phyloP scores from a whole-genome alignment of 2,888 invertebrate genomes.

The Trichacis sp. region DNA sequence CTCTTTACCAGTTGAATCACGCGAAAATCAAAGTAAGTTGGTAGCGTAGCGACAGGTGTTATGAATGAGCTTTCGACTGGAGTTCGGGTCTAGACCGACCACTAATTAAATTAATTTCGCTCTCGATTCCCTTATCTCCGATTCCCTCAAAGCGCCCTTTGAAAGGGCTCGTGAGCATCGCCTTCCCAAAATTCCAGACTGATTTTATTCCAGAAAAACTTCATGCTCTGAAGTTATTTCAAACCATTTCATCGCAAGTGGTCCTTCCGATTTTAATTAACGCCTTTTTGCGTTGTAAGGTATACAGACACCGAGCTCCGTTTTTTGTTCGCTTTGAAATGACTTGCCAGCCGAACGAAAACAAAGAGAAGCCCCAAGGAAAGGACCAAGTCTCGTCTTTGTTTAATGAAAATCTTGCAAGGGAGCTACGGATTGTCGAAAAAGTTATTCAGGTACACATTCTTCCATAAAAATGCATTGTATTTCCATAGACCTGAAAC shows the following conservation, averaged over 20 bases:
- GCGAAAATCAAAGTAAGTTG: constrained; percentile 42
- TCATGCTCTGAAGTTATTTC: constrained; percentile 19
- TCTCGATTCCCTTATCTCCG: constrained; percentile 13
- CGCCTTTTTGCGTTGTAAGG: constrained; percentile 36
- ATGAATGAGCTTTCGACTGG: constrained; percentile 62
- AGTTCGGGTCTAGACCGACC: constrained; percentile 60
- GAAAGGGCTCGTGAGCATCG: constrained; percentile 24
- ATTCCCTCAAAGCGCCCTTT: constrained; percentile 24
- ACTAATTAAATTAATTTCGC: constrained; percentile 66
- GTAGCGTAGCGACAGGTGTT: constrained; percentile 58
- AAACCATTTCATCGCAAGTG: constrained; percentile 12
- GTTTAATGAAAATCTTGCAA: not conserved
- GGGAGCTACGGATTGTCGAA: no score
- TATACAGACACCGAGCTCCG: no score
- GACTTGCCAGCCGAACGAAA: not conserved
- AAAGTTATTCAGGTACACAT: no score
- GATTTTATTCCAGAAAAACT: constrained; percentile 27
- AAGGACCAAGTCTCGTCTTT: not conserved
- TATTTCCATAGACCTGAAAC: no score
- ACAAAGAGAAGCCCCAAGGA: not conserved
- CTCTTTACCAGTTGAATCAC: constrained; percentile 21
- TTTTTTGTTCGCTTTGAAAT: constrained; percentile 15
- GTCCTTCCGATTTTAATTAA: constrained; percentile 43
- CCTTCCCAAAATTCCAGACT: constrained; percentile 11
- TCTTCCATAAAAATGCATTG: no score